These are phyloP conservation scores for Nemapogon koenigi DNA, from an alignment of 2,888 invertebrate species.

Conservation along the genomic window DNA sequence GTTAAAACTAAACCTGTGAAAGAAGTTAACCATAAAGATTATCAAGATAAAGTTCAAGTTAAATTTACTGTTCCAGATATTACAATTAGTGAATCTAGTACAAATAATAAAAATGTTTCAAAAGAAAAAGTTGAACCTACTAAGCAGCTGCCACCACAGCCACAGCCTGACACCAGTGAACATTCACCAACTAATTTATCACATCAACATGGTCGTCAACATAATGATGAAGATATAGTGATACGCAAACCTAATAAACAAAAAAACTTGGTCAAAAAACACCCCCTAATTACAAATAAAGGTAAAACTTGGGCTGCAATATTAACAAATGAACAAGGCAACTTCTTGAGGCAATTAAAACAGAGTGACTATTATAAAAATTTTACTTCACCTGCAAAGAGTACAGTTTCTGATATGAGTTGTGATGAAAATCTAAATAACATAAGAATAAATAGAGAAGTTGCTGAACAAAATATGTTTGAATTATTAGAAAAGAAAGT, in stretches of 20 bases:
- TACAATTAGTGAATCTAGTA: background rate
- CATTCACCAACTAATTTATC: too few relatives aligned
- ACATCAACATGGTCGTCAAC: too few relatives aligned
- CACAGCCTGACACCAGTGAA: too few relatives aligned
- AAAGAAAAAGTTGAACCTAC: too few relatives aligned
- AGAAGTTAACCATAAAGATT: conserved; percentile 13
- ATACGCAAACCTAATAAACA: conserved; percentile 14
- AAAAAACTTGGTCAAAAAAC: conserved; percentile 26
- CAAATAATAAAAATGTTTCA: conserved; percentile 10
- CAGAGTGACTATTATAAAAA: conserved; percentile 56
- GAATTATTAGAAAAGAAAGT: conserved; percentile 80
- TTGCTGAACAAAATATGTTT: conserved; percentile 76
- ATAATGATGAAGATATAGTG: conserved; percentile 6
- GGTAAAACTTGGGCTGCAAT: conserved; percentile 53
- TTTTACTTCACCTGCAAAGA: conserved; percentile 46
- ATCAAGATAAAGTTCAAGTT: conserved; percentile 2
- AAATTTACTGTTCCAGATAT: background rate
- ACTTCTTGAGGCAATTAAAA: conserved; percentile 44
- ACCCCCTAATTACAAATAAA: conserved; percentile 42
- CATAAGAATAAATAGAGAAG: conserved; percentile 43
- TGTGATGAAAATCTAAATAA: conserved; percentile 34
- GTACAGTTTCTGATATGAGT: conserved; percentile 37
- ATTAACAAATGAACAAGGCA: conserved; percentile 49
- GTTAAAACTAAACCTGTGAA: conserved; percentile 17
- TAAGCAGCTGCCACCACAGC: too few relatives aligned